phyloP scores from a whole-genome alignment of 2,797 vertebrate species.

The Galagoides demidoff region DNA sequence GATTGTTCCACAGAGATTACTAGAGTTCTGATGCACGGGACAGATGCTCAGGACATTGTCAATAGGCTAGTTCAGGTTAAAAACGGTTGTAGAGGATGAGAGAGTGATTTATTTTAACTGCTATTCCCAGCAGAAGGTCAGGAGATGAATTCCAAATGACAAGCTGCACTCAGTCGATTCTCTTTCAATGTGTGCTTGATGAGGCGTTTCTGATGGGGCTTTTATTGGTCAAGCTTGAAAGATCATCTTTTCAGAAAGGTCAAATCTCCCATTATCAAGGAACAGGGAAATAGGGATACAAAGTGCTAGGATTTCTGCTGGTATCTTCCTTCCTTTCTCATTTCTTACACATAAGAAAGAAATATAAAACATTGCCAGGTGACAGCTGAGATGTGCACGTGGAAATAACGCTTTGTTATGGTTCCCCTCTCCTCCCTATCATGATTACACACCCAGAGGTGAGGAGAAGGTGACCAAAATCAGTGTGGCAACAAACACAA shows the following conservation, averaged over 20 bases:
- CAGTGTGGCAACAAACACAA: not conserved
- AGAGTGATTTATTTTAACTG: slow-evolving; percentile 43
- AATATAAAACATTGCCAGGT: not conserved
- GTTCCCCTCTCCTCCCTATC: not conserved
- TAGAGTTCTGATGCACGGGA: not conserved
- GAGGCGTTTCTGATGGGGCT: slow-evolving; percentile 66
- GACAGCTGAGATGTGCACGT: not conserved
- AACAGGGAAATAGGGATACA: slow-evolving; percentile 56
- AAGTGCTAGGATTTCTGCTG: not conserved
- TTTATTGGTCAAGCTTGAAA: slow-evolving; percentile 69
- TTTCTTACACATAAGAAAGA: slow-evolving; percentile 38
- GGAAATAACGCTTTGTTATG: not conserved
- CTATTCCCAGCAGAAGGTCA: slow-evolving; percentile 58
- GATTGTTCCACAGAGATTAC: not conserved
- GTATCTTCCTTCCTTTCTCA: not conserved
- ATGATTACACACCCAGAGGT: not conserved
- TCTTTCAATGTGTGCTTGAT: slow-evolving; percentile 48
- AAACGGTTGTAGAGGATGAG: not conserved
- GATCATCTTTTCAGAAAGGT: slow-evolving; percentile 44
- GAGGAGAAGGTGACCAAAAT: not conserved
- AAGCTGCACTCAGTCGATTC: not conserved
- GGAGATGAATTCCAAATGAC: not conserved
- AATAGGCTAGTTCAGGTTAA: slow-evolving; percentile 17
- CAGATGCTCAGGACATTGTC: not conserved
- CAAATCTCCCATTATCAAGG: slow-evolving; percentile 22